Evolutionary conservation across 2,888 invertebrate species (phyloP), one percentile per base, ranked within the genome.

Genomic region (Hypselothyrea guttata): DNA sequence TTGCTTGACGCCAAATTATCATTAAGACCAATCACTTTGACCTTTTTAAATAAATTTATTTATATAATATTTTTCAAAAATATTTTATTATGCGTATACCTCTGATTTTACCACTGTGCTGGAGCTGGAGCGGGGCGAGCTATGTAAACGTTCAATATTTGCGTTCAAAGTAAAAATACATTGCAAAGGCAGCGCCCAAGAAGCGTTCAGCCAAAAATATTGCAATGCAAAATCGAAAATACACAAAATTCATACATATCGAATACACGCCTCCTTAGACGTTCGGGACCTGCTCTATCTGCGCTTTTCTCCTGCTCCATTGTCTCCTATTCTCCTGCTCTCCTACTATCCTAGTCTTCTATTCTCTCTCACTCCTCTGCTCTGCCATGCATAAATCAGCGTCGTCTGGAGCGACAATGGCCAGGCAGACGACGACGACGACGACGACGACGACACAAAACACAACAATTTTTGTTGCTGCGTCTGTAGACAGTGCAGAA

Each of bases 131-230:
- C n/a, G 30, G 37, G 47, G 42, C 11, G 15, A 34, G 31, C 15
- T 52, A 68, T 68, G 84, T 82, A 59, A 77, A 84, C 72, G 75
- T 75, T 82, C 78, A 82, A 83, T 78, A 83, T 83, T 78, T 78
- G 65, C 66, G 71, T 63, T 67, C 76, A 65, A 82, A 65, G 78
- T 61, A 63, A 65, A 71, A 74, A 64, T 61, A 56, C 60, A 22
- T 13, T 38, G 64, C 51, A 53, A 57, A 44, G 51, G 63, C 67
- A 57, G 45, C 62, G 42, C 38, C 46, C 55, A 58, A 69, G 71
- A 69, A 65, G 84, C 70, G 84, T 75, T 77, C 84, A 73, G 71
- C 82, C 84, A 78, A 78, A 77, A 81, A 76, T 84, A 71, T 74
- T 84, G 68, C 77, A 74, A 71, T 74, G 75, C 63, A 84, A 81